Base-by-base conservation (phyloP, 2,797 vertebrate species). In the Megaceryle alcyon region DNA sequence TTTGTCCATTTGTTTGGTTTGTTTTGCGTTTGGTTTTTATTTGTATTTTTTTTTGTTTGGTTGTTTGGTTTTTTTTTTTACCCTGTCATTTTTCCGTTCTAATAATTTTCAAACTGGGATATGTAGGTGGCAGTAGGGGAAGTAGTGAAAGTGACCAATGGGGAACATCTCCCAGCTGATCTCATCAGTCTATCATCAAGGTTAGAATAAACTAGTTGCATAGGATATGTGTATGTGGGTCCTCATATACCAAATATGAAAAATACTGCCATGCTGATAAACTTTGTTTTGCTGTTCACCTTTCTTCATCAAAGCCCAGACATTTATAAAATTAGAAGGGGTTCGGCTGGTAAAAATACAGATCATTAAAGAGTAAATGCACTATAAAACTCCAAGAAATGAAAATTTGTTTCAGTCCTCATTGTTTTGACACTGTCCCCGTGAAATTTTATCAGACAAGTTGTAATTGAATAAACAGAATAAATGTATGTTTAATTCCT, bases 161-260 rank as follows among this genome's bases (percentile, higher is more conserved):
- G 99, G 98, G 99, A 99, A 60, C 99, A 99, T 97, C 99, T 99
- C 98, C 99, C 99, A 96, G 99, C 99, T 96, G 99, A 99, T 98
- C 99, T 99, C 99, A 99, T 99, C 99, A 99, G 99, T 97, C 98
- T 99, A 94, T 99, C 99, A 9, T 99, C 99, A 98, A 99, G 99
- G 99, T 99, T 98, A 99, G 99, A 98, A 98, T 98, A 88, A 82
- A 97, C 12, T 75, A 86, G 91, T 68, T 75, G 46, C 82, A 86
- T 95, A 97, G 97, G 96, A 95, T 70, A 66, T 3, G 96, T 98
- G 98, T 97, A 96, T 15, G 97, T 92, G 98, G 98, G 97, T 98
- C 98, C 98, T 98, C 97, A n/a, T 91, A 86, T 88, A 93, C 95
- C 96, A 95, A 97, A 79, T 92, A 70, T 17, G 57, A 91, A 83